A percentile compares a stretch with the other conserved stretches of the same genome.
Conservation (phyloP, 2,113 vertebrate species). For the Eira barbara region DNA sequence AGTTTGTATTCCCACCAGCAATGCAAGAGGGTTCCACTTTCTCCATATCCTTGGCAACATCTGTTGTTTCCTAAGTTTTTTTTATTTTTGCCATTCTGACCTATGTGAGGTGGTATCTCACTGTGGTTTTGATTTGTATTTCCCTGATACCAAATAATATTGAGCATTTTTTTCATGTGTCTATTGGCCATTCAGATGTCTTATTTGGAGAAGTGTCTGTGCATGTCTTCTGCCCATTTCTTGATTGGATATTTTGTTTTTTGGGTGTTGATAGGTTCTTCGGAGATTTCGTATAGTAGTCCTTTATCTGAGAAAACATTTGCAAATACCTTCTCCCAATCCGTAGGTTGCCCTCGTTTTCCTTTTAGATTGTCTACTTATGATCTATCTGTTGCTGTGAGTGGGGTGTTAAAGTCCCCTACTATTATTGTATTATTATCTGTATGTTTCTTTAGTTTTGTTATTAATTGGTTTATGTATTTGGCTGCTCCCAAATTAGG, state of each 20-base stretch:
- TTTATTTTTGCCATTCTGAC: neutral
- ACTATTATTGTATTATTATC: no score
- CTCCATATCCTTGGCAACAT: neutral
- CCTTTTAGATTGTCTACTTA: no score
- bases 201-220: neutral
- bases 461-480: no score
- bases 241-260: neutral
- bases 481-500: no score
- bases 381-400: no score
- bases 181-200: neutral
- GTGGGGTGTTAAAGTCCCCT: no score
- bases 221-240: neutral
- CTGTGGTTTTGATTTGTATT: neutral
- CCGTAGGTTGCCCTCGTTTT: no score
- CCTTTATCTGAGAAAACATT: no score
- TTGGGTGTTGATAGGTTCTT: no score
- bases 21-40: neutral
- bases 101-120: neutral
- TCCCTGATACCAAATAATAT: neutral
- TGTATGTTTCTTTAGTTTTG: no score
- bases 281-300: no score
- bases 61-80: neutral
- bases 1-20: neutral
- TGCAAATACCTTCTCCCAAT: no score
- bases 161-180: neutral